Percentiles rank a stretch among this genome's conserved stretches.
These are phyloP conservation scores for Dipodomys merriami DNA, from an alignment of 2,113 vertebrate genomes.

Conservation along the genomic window DNA sequence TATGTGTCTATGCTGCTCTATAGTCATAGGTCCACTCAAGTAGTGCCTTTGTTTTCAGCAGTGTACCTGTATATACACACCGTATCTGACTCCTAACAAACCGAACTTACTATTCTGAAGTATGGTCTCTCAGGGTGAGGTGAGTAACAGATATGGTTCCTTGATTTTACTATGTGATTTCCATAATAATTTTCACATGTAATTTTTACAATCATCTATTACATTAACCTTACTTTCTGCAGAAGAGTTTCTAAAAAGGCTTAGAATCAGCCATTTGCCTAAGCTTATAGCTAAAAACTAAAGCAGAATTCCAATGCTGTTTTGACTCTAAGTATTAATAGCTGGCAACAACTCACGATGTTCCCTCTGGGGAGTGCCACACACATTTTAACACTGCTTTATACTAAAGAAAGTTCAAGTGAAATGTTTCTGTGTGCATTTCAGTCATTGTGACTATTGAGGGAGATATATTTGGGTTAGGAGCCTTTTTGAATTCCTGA, in stretches of 20 bases:
- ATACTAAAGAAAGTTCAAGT: constrained; percentile 56
- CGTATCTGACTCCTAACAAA: constrained; percentile 22
- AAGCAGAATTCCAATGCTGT: constrained; percentile 52
- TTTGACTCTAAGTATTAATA: constrained; percentile 59
- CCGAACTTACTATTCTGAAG: neutral
- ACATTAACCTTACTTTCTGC: neutral
- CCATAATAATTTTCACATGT: constrained; percentile 35
- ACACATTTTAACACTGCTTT: constrained; percentile 44
- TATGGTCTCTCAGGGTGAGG: neutral
- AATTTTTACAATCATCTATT: neutral
- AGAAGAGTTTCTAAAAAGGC: neutral
- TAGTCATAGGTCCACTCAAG: neutral
- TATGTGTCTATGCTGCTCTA: neutral
- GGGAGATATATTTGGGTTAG: constrained; percentile 46
- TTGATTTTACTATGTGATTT: constrained; percentile 34
- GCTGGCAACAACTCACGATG: constrained; percentile 21
- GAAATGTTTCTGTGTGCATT: constrained; percentile 59
- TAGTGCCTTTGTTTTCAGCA: constrained; percentile 10
- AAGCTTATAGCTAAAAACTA: constrained; percentile 24
- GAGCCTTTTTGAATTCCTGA: constrained; percentile 63
- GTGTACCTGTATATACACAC: neutral
- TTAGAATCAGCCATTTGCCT: constrained; percentile 30
- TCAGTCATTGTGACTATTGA: constrained; percentile 45
- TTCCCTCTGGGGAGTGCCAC: constrained; percentile 24
- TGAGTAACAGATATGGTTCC: constrained; percentile 12